Evolutionary conservation across 2,113 vertebrate genomes (phyloP), one percentile per base, ranked within the genome.

Genomic region (Amphiprion percula): DNA sequence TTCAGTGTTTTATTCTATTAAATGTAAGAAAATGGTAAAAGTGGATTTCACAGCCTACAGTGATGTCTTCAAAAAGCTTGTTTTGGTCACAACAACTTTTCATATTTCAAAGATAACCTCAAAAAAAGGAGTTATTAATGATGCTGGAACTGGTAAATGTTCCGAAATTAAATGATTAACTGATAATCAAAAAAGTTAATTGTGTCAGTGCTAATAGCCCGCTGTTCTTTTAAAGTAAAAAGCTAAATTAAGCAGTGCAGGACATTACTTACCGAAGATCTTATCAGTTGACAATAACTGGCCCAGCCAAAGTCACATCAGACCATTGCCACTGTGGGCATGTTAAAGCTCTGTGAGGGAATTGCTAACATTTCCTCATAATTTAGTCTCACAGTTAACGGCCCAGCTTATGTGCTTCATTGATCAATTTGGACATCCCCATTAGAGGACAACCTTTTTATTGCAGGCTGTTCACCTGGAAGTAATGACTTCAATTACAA

Each of bases 371-470:
- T 68, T 37, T 58, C 37, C 37, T 81, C 41, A 37, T 21, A 41
- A 62, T 67, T 10, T 58, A 53, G 33, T 26, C 83, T 76, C 21
- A 6, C n/a, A 37, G 30, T 77, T 73, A 72, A 74, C 72, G 41
- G 62, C 59, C n/a, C 67, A 10, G 74, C 39, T 82, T 60, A 87
- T 82, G 62, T 81, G 41, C 77, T 72, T 41, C 41, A 79, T 76
- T 67, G 68, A 79, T 82, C 83, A 82, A 72, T 64, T 19, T 62
- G 30, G 71, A 86, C 67, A 53, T 64, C 19, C 47, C 68, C 50
- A 53, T 70, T 53, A 83, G 67, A 59, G 7, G 49, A 72, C 61
- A 59, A 52, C 37, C 47, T 69, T 79, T 68, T 61, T 47, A 69
- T 55, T 62, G 68, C 73, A 53, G 71, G 3, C 30, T 61, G 74